A percentile compares a stretch with the other conserved stretches of the same genome.
Evolutionary conservation across 1,140 invertebrate genomes (phyloP).

Genomic region (Lasioglossum baleicum): DNA sequence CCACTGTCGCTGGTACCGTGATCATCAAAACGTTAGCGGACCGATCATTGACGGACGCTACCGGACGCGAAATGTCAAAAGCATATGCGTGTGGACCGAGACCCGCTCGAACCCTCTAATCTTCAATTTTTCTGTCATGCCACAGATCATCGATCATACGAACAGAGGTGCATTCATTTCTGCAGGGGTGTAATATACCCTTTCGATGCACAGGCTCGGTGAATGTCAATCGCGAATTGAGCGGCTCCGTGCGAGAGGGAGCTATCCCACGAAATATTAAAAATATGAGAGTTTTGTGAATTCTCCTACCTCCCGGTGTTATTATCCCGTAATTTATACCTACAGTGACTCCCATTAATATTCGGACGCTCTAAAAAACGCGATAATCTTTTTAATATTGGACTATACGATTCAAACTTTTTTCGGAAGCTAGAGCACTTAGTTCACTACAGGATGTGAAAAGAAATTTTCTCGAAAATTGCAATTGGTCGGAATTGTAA

Average conservation of each 20-base stretch:
- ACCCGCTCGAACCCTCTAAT: constrained; percentile 15
- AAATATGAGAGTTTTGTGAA: too few relatives aligned
- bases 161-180: neutral
- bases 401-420: too few relatives aligned
- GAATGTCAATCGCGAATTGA: constrained; percentile 1
- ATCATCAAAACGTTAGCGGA: constrained; percentile 17
- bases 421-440: too few relatives aligned
- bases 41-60: constrained; percentile 40
- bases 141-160: neutral
- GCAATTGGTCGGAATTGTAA: too few relatives aligned
- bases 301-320: too few relatives aligned
- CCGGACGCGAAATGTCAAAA: constrained; percentile 74
- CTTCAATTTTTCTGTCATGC: neutral
- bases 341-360: too few relatives aligned
- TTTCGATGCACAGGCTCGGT: neutral
- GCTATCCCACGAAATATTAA: too few relatives aligned
- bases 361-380: too few relatives aligned
- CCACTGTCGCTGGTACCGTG: constrained; percentile 3
- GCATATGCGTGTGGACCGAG: constrained; percentile 59
- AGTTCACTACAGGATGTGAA: too few relatives aligned
- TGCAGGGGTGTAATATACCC: neutral
- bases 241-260: neutral
- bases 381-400: too few relatives aligned
- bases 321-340: too few relatives aligned
- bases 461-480: too few relatives aligned